Evolutionary conservation across 2,797 vertebrate species (phyloP).

Genomic region (Sciurus vulgaris): DNA sequence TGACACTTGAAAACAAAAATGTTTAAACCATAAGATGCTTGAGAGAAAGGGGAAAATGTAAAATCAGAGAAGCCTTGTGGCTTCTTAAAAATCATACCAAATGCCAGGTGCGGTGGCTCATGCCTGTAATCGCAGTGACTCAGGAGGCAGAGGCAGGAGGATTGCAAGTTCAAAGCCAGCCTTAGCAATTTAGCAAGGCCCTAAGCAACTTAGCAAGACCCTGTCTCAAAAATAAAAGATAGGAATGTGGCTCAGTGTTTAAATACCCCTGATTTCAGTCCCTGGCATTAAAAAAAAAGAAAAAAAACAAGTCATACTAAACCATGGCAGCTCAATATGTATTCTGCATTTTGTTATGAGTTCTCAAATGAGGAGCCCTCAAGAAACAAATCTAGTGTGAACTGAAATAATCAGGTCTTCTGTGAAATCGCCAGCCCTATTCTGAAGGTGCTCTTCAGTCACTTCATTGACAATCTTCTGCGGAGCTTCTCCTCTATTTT

Average conservation of each 20-base stretch:
- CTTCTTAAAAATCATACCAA: not conserved
- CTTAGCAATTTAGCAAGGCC: too few species aligned
- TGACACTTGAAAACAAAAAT: not conserved
- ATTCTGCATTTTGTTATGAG: not conserved
- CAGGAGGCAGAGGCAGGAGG: too few species aligned
- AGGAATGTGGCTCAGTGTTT: too few species aligned
- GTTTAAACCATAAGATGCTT: not conserved
- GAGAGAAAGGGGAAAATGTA: not conserved
- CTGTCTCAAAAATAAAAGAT: too few species aligned
- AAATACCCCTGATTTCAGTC: too few species aligned
- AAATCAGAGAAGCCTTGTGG: not conserved
- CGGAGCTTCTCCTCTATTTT: not conserved
- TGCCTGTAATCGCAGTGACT: too few species aligned
- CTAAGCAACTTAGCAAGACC: too few species aligned
- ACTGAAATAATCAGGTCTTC: not conserved
- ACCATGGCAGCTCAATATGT: fast-evolving
- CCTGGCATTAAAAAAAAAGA: too few species aligned
- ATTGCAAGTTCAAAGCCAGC: too few species aligned
- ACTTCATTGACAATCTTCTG: not conserved
- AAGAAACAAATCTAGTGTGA: not conserved
- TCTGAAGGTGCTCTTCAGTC: not conserved
- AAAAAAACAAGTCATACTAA: too few species aligned
- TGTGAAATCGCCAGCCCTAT: fast-evolving
- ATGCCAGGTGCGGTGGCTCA: too few species aligned
- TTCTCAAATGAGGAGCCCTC: not conserved